A percentile compares a stretch with the other conserved stretches of the same genome.
These are phyloP conservation scores for Siniperca obscura DNA, from an alignment of 2,797 vertebrate genomes.

Conservation along the genomic window DNA sequence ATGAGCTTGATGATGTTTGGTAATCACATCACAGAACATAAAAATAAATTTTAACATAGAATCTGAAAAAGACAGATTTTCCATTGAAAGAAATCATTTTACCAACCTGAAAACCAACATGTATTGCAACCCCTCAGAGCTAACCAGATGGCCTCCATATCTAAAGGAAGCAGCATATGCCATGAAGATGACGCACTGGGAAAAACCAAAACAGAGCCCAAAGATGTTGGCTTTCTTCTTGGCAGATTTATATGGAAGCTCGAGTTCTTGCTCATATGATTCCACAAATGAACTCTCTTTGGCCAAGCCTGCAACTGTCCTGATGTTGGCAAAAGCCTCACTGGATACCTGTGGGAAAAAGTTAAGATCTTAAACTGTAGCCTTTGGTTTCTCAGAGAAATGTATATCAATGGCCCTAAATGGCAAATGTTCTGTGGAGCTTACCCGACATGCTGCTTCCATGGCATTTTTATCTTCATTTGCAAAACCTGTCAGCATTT, in stretches of 20 bases:
- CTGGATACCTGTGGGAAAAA: conserved; percentile 81
- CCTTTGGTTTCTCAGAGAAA: conserved; percentile 9
- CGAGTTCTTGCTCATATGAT: conserved; percentile 80
- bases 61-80: not conserved
- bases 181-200: conserved; percentile 86
- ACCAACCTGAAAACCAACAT: conserved; percentile 87
- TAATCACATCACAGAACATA: not conserved
- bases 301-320: conserved; percentile 87
- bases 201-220: conserved; percentile 85
- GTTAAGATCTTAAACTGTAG: not conserved
- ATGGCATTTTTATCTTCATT: conserved; percentile 84
- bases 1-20: conserved; percentile 4
- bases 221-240: conserved; percentile 84
- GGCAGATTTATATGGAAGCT: conserved; percentile 79
- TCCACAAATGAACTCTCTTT: conserved; percentile 85
- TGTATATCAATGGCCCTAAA: not conserved
- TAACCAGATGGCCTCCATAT: conserved; percentile 87
- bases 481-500: conserved; percentile 87
- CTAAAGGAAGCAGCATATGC: conserved; percentile 86
- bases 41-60: not conserved
- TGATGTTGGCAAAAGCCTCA: conserved; percentile 87
- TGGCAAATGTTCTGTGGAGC: not conserved
- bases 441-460: conserved; percentile 85
- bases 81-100: not conserved
- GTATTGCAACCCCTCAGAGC: conserved; percentile 79